Base-by-base conservation (phyloP, 2,888 invertebrate genomes). In the Bhutanitis thaidina region DNA sequence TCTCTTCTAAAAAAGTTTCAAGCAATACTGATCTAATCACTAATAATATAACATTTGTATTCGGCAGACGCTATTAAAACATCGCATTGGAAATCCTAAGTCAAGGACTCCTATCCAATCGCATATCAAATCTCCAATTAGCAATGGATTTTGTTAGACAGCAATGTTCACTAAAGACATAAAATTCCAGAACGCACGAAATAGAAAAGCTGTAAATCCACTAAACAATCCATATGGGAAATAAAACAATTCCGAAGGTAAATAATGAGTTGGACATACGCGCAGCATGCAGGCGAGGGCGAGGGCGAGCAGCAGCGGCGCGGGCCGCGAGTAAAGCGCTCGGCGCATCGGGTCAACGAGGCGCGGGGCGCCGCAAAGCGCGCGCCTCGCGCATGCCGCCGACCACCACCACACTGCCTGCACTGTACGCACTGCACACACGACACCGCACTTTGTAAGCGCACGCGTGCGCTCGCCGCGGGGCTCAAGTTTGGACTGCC, bases 251-350 rank as follows among this genome's bases (percentile, higher is more conserved):
- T 3, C 37, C 16, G 16, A n/a, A 3, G 9, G 20, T 37, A 15
- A 37, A 10, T n/a, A 37, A n/a, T 36, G 16, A 37, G 14, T 9
- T 8, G 41, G 45, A 80, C 82, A 73, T 83, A 85, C 85, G 67
- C 70, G 79, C 70, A 81, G 74, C 71, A 76, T 69, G 73, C 73
- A 73, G 81, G 79, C 82, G 80, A 80, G 80, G 80, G 82, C 80
- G 72, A 78, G 74, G 71, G 74, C 76, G 77, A 77, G 79, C 79
- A 75, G 77, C 77, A 77, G 78, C 75, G 77, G 72, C 72, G 69
- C 63, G 79, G 74, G 83, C 81, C 75, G 86, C 80, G 74, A 72
- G 71, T 67, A 73, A 70, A 71, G 75, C 73, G 71, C 75, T 74
- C 80, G 79, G 79, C 69, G 71, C 79, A 77, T 79, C 65, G 87